Base-by-base conservation (phyloP, 2,888 invertebrate species). In the Aphodius sticticus region DNA sequence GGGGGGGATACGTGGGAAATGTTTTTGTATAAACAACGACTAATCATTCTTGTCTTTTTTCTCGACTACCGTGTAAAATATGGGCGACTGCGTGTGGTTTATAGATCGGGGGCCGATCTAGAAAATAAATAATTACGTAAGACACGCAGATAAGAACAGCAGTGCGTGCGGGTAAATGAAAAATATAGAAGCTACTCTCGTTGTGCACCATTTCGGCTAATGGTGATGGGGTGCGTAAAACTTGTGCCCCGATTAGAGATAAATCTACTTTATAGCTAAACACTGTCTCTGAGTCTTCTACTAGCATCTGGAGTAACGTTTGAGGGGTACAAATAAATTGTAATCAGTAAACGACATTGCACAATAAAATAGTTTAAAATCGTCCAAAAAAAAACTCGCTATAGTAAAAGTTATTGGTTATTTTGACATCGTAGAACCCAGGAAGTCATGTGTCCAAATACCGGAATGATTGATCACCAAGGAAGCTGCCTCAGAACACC, bases 381-480 rank as follows among this genome's bases (percentile, higher is more conserved):
- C n/a, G n/a, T n/a, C n/a, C n/a, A 26, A 26, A 26, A 1, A 26
- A 26, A 26, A 2, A 26, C 3, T 26, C 26, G 26, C 26, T 26
- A n/a, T n/a, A 26, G 53, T 53, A 53, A 72, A 78, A 78, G 71
- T 78, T 78, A 78, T 78, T 74, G 75, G 69, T 69, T 80, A 77
- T 80, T 80, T 77, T 80, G 80, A 80, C 77, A 77, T 6, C 6
- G 6, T 16, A 69, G 70, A 76, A 85, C 84, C 85, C 85, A 84
- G 86, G 86, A 86, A 86, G 85, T 85, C 82, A 84, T 84, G 85
- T 84, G 86, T 86, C 85, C 84, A 84, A 84, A 85, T 84, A 84
- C 84, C 84, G 84, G 82, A 82, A 84, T 85, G 86, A 86, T 86
- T 84, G 83, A 86, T 86, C 83, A 83, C 84, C 12, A 79, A 84